A percentile compares a stretch with the other conserved stretches of the same genome.
These are phyloP conservation scores for Lithophane semibrunnea DNA, from an alignment of 2,888 invertebrate species.

Conservation along the genomic window DNA sequence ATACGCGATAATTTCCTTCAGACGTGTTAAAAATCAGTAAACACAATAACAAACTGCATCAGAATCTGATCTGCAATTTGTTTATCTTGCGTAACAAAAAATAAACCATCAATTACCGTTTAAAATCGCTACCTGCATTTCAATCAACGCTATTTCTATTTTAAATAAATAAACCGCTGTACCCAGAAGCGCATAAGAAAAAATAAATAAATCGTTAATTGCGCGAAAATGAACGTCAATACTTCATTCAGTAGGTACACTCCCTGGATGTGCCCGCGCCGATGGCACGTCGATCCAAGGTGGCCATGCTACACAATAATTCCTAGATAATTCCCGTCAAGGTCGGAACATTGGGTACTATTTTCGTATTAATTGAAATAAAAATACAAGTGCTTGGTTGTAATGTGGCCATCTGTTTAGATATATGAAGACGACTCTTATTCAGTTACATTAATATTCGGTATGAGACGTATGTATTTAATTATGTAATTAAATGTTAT, in stretches of 20 bases:
- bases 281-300: slow-evolving; percentile 38
- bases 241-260: slow-evolving; percentile 11
- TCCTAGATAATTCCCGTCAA: slow-evolving; percentile 67
- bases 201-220: slow-evolving; percentile 20
- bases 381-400: slow-evolving; percentile 69
- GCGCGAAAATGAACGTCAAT: slow-evolving; percentile 36
- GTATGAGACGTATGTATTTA: neutral
- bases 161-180: slow-evolving; percentile 28
- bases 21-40: slow-evolving; percentile 3
- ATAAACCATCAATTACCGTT: slow-evolving; percentile 10
- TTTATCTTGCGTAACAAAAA: slow-evolving; percentile 22
- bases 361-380: slow-evolving; percentile 75
- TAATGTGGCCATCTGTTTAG: slow-evolving; percentile 55
- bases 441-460: neutral
- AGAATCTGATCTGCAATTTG: slow-evolving; percentile 1
- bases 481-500: neutral
- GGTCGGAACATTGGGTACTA: slow-evolving; percentile 68
- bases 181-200: slow-evolving; percentile 29
- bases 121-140: slow-evolving; percentile 32
- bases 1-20: slow-evolving; percentile 1
- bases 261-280: slow-evolving; percentile 21
- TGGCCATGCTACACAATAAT: slow-evolving; percentile 56
- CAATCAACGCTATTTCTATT: slow-evolving; percentile 7
- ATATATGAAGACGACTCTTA: slow-evolving; percentile 38
- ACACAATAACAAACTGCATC: slow-evolving; percentile 31